phyloP scores from a whole-genome alignment of 2,797 vertebrate genomes.

The Enteromius treurensis region DNA sequence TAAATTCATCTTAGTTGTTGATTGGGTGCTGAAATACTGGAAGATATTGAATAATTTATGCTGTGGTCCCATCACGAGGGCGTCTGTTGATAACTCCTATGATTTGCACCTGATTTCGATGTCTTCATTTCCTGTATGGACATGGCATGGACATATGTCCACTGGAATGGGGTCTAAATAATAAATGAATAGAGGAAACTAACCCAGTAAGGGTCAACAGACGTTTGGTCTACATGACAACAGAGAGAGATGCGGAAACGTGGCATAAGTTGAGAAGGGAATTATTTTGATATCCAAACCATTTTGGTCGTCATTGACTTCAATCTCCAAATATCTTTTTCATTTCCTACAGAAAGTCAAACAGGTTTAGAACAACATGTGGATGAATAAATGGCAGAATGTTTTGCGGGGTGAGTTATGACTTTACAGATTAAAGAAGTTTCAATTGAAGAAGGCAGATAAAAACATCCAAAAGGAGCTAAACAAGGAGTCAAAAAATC shows the following conservation, averaged over 20 bases:
- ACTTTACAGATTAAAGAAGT: background rate
- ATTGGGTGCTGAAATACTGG: slow-evolving; percentile 76
- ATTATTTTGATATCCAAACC: background rate
- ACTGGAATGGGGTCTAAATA: slow-evolving; percentile 27
- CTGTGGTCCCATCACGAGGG: slow-evolving; percentile 62
- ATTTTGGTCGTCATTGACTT: slow-evolving; percentile 2
- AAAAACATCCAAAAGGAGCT: slow-evolving; percentile 7
- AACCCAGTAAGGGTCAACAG: slow-evolving; percentile 3
- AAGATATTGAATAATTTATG: slow-evolving; percentile 78
- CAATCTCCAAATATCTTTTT: background rate
- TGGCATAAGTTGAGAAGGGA: background rate
- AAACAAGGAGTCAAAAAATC: slow-evolving; percentile 7
- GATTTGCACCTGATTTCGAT: background rate
- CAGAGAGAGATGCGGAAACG: background rate
- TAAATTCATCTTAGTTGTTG: slow-evolving; percentile 56
- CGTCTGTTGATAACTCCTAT: slow-evolving; percentile 30
- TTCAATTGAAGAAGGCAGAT: background rate
- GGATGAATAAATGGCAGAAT: background rate
- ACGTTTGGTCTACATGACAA: background rate
- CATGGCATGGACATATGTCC: slow-evolving; percentile 10
- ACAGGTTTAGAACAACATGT: background rate
- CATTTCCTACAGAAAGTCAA: background rate
- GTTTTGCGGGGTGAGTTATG: background rate
- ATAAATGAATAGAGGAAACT: slow-evolving; percentile 31
- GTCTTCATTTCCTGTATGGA: slow-evolving; percentile 27